Conservation (phyloP, 2,888 invertebrate species). For the Sminthurides aquaticus region DNA sequence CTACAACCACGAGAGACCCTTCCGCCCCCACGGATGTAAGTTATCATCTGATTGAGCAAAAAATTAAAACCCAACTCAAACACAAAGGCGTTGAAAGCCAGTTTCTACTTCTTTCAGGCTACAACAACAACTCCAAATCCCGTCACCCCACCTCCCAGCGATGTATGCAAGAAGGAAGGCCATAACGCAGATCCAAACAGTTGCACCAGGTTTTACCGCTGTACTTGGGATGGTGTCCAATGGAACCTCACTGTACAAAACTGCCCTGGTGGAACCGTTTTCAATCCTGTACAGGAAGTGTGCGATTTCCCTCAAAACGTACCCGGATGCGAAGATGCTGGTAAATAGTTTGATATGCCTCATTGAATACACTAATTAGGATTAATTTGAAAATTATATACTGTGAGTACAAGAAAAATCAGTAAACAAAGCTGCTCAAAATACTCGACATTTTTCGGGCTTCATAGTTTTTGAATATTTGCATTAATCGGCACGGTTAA, state of each 20-base stretch:
- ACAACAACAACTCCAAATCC: conserved; percentile 16
- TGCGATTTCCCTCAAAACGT: conserved; percentile 27
- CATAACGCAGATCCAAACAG: conserved; percentile 28
- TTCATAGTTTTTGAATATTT: too few relatives aligned
- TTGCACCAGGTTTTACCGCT: conserved; percentile 27
- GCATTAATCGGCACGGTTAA: too few relatives aligned
- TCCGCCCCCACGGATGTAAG: conserved; percentile 1
- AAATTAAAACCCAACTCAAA: not conserved
- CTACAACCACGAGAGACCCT: conserved; percentile 18
- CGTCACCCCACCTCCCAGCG: conserved; percentile 12
- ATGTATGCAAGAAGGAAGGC: conserved; percentile 28
- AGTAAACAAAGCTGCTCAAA: too few relatives aligned
- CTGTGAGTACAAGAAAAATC: not conserved
- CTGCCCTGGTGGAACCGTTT: conserved; percentile 32
- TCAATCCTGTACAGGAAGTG: conserved; percentile 15
- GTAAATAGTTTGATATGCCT: not conserved
- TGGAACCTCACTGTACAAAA: conserved; percentile 18
- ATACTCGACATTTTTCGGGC: too few relatives aligned
- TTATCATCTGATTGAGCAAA: not conserved
- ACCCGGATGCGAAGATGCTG: conserved; percentile 23
- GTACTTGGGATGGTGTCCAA: conserved; percentile 16
- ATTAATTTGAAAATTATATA: not conserved
- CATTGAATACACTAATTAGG: not conserved
- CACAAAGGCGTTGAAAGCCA: not conserved
- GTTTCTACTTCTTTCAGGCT: conserved; percentile 3